Percentiles rank a stretch among this genome's conserved stretches.
phyloP scores from a whole-genome alignment of 2,888 invertebrate genomes.

The Crepidodera aurea region DNA sequence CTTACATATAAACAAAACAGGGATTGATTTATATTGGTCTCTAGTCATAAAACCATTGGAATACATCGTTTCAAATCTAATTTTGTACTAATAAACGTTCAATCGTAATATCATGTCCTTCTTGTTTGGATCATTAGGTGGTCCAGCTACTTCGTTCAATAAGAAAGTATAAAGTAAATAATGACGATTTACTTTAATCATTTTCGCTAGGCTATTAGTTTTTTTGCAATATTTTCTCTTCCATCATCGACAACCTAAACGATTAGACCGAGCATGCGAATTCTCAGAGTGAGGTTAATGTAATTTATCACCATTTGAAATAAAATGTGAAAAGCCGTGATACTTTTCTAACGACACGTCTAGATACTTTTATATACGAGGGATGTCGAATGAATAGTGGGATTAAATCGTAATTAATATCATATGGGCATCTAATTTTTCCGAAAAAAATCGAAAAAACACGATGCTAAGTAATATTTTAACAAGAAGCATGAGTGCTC shows the following conservation, averaged over 20 bases:
- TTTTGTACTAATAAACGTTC: too few species aligned
- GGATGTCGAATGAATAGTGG: too few species aligned
- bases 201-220: background rate
- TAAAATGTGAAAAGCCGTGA: slow-evolving; percentile 29
- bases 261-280: background rate
- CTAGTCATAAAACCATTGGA: too few species aligned
- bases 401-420: too few species aligned
- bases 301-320: slow-evolving; percentile 21
- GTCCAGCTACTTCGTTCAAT: background rate
- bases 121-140: background rate
- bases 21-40: too few species aligned
- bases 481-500: too few species aligned
- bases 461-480: too few species aligned
- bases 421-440: too few species aligned
- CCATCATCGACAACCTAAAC: background rate
- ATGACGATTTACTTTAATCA: background rate
- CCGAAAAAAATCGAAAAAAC: too few species aligned
- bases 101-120: background rate
- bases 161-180: background rate
- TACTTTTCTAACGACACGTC: slow-evolving; percentile 27
- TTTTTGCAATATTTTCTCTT: background rate
- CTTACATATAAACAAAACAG: too few species aligned
- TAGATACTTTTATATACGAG: background rate
- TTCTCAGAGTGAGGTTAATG: background rate
- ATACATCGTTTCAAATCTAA: too few species aligned